phyloP scores from a whole-genome alignment of 1,140 invertebrate species.

The Galleria mellonella region DNA sequence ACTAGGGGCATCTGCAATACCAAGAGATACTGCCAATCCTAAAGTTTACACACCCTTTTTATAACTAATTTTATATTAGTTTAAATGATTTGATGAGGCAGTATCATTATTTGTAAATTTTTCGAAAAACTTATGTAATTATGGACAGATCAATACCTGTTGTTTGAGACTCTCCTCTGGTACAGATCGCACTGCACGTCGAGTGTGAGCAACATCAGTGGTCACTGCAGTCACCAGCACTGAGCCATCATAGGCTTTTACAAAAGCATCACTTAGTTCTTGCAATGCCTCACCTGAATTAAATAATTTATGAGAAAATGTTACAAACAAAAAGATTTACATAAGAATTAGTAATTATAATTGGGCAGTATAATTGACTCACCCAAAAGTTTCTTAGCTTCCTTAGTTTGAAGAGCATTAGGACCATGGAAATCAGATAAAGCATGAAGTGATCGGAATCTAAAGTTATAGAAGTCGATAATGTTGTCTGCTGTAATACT shows the following conservation, averaged over 20 bases:
- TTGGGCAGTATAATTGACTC: slow-evolving; percentile 18
- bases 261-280: slow-evolving; percentile 76
- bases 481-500: slow-evolving; percentile 72
- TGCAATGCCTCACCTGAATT: slow-evolving; percentile 73
- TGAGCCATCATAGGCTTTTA: slow-evolving; percentile 79
- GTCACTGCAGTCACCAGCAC: slow-evolving; percentile 80
- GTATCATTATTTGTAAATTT: too few relatives aligned
- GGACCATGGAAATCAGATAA: slow-evolving; percentile 80
- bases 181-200: slow-evolving; percentile 44
- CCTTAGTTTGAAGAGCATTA: slow-evolving; percentile 78
- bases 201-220: slow-evolving; percentile 79
- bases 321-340: too few relatives aligned
- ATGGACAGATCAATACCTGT: too few relatives aligned
- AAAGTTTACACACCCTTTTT: too few relatives aligned
- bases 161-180: slow-evolving; percentile 13
- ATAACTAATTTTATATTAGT: too few relatives aligned
- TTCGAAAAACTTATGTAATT: too few relatives aligned
- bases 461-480: slow-evolving; percentile 81
- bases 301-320: too few relatives aligned
- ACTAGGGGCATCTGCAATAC: too few relatives aligned
- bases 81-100: too few relatives aligned
- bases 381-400: slow-evolving; percentile 80
- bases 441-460: slow-evolving; percentile 77
- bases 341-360: too few relatives aligned
- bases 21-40: too few relatives aligned